Evolutionary conservation across 2,797 vertebrate species (phyloP).

Genomic region (Lepilemur septentrionalis): DNA sequence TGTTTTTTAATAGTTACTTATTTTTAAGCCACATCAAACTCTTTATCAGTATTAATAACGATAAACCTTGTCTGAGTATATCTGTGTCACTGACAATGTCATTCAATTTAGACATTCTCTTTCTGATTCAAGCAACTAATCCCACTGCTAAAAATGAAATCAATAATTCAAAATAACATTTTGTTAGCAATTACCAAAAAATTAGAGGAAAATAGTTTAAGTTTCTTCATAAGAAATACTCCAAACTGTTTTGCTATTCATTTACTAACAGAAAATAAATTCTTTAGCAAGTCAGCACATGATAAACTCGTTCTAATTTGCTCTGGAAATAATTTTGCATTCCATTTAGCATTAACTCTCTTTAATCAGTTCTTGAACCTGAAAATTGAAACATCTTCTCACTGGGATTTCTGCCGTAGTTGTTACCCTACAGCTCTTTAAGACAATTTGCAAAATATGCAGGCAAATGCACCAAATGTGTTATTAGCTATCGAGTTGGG

Average conservation of each 20-base stretch:
- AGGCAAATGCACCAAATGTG: not conserved
- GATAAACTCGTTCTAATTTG: constrained; percentile 36
- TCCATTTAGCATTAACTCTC: constrained; percentile 23
- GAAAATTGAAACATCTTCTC: constrained; percentile 22
- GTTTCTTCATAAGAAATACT: not conserved
- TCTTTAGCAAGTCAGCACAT: not conserved
- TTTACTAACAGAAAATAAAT: constrained; percentile 61
- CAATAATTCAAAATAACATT: not conserved
- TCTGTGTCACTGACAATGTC: not conserved
- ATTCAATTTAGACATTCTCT: constrained; percentile 11
- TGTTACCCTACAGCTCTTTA: constrained; percentile 36
- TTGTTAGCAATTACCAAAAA: constrained; percentile 41
- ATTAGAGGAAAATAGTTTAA: constrained; percentile 45
- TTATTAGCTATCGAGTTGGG: constrained; percentile 41
- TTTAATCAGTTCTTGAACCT: constrained; percentile 47
- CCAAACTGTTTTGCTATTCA: constrained; percentile 14
- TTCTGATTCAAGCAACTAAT: not conserved
- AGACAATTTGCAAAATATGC: constrained; percentile 15
- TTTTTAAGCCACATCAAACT: not conserved
- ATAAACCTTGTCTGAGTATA: not conserved
- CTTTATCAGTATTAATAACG: not conserved
- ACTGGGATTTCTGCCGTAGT: not conserved
- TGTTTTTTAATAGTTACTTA: not conserved
- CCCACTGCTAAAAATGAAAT: not conserved
- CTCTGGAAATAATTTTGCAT: constrained; percentile 31